phyloP scores from a whole-genome alignment of 2,797 vertebrate species.

The Cirrhinus mrigala region DNA sequence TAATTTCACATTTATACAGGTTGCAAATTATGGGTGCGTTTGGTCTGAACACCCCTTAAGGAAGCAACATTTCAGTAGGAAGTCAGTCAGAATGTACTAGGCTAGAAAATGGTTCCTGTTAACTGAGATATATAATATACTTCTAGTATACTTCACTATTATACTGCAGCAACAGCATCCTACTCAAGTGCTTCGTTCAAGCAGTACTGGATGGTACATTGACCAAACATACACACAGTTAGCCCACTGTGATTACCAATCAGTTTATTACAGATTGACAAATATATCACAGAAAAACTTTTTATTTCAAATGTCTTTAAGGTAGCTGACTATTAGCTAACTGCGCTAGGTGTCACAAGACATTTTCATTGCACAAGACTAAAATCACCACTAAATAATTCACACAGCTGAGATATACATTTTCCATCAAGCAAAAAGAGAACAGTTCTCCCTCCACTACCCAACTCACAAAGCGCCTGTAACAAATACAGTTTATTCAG shows the following conservation, averaged over 20 bases:
- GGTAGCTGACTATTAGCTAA: neutral
- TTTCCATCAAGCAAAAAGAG: conserved; percentile 37
- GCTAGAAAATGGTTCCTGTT: neutral
- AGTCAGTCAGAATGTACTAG: neutral
- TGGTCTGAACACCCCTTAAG: neutral
- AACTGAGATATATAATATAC: neutral
- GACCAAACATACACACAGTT: neutral
- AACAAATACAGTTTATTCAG: conserved; percentile 82
- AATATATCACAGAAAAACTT: neutral
- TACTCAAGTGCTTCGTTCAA: neutral
- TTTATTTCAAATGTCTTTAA: neutral
- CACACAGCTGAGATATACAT: neutral
- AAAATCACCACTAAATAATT: neutral
- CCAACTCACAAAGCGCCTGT: conserved; percentile 71
- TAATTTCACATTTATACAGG: neutral
- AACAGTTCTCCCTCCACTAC: conserved; percentile 72
- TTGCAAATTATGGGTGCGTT: no score
- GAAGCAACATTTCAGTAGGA: neutral
- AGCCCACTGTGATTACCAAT: neutral
- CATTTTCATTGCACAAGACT: neutral
- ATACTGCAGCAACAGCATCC: neutral
- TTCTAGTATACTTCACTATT: neutral
- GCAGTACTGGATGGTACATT: neutral
- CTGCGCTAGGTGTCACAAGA: neutral
- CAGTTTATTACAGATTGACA: no score